phyloP scores from a whole-genome alignment of 2,113 vertebrate species.

The Hepsetus odoe region DNA sequence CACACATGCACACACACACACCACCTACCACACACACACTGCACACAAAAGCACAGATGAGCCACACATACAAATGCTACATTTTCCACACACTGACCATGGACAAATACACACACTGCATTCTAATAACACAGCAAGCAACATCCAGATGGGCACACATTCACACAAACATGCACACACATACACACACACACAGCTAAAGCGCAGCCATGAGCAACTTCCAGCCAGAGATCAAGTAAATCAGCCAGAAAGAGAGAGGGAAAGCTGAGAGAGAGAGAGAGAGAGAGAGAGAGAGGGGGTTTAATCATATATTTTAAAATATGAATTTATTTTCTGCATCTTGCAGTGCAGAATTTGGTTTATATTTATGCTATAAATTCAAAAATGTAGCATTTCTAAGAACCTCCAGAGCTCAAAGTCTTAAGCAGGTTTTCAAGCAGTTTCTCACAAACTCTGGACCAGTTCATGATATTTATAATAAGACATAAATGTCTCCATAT shows the following conservation, averaged over 20 bases:
- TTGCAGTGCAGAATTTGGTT: no score
- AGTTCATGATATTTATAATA: no score
- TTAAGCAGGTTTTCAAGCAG: no score
- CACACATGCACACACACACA: constrained; percentile 10
- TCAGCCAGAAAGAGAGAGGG: no score
- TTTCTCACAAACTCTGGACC: no score
- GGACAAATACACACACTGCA: constrained; percentile 8
- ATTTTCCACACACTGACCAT: constrained; percentile 13
- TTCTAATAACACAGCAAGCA: neutral
- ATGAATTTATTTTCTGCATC: no score
- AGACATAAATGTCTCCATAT: no score
- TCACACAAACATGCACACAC: neutral
- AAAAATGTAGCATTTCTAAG: no score
- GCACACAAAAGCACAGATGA: constrained; percentile 24
- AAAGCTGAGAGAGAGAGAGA: neutral
- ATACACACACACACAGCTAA: neutral
- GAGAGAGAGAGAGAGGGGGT: no score
- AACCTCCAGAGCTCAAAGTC: no score
- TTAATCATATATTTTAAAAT: no score
- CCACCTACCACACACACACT: neutral
- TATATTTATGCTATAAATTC: no score
- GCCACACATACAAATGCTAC: constrained; percentile 19
- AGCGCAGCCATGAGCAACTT: neutral
- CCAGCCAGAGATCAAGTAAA: neutral
- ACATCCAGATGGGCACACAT: neutral